These are phyloP conservation scores for human (Homo sapiens) DNA, from an alignment of 2,113 vertebrate species.

Conservation along the genomic window GRCh38 chr7:30588001-30588500, in stretches of 20 bases:
- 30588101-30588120: background rate
- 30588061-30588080: background rate
- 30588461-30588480: background rate
- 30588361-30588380: background rate
- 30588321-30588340: background rate
- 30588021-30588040: background rate
- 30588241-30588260: background rate
- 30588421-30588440: background rate
- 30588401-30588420: background rate
- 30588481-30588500: background rate
- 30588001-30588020: background rate
- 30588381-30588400: background rate
- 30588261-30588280: background rate
- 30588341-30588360: background rate
- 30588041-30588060: background rate
- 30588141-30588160: background rate
- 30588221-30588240: background rate
- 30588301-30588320: background rate
- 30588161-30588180: background rate
- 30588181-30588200: background rate
- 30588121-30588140: background rate
- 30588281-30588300: background rate
- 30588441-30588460: background rate
- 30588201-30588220: background rate
- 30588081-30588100: background rate